Evolutionary conservation across 1,140 invertebrate genomes (phyloP).

Genomic region (Eriocheir sinensis): DNA sequence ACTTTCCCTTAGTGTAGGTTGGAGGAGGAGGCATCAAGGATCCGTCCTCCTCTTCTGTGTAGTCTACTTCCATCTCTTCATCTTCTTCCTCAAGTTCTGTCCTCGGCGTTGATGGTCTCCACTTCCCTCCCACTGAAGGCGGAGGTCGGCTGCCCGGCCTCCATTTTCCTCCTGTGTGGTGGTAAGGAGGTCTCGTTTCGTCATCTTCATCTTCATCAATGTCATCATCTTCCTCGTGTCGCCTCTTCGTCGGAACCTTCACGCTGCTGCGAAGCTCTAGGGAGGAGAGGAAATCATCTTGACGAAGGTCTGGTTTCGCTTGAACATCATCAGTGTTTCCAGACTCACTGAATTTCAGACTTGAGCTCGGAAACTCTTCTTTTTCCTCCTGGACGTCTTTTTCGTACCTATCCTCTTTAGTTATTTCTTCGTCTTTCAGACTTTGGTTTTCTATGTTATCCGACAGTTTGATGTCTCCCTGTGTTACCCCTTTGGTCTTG

Average conservation of each 20-base stretch:
- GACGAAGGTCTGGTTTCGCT: slow-evolving; percentile 63
- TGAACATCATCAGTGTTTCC: neutral
- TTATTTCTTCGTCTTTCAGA: neutral
- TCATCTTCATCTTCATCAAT: slow-evolving; percentile 72
- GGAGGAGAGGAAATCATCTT: slow-evolving; percentile 71
- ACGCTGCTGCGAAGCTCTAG: slow-evolving; percentile 70
- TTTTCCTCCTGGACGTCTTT: neutral
- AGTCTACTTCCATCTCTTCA: slow-evolving; percentile 48
- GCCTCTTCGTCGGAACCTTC: slow-evolving; percentile 32
- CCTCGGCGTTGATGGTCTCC: slow-evolving; percentile 65
- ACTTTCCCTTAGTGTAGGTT: slow-evolving; percentile 70
- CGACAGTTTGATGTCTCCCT: neutral
- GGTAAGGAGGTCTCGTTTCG: slow-evolving; percentile 63
- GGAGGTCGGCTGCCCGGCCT: slow-evolving; percentile 70
- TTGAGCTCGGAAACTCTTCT: slow-evolving; percentile 36
- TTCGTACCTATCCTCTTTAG: neutral
- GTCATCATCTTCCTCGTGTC: slow-evolving; percentile 68
- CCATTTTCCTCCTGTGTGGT: slow-evolving; percentile 75
- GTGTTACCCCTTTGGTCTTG: slow-evolving; percentile 50
- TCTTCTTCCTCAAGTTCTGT: slow-evolving; percentile 56
- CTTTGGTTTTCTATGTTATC: slow-evolving; percentile 35
- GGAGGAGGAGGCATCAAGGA: slow-evolving; percentile 59
- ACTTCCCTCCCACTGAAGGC: slow-evolving; percentile 67
- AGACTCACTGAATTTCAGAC: slow-evolving; percentile 52
- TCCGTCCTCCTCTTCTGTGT: slow-evolving; percentile 47